A percentile compares a stretch with the other conserved stretches of the same genome.
Conservation (phyloP, 1,140 invertebrate species). For the Lepidotrigona ventralis region DNA sequence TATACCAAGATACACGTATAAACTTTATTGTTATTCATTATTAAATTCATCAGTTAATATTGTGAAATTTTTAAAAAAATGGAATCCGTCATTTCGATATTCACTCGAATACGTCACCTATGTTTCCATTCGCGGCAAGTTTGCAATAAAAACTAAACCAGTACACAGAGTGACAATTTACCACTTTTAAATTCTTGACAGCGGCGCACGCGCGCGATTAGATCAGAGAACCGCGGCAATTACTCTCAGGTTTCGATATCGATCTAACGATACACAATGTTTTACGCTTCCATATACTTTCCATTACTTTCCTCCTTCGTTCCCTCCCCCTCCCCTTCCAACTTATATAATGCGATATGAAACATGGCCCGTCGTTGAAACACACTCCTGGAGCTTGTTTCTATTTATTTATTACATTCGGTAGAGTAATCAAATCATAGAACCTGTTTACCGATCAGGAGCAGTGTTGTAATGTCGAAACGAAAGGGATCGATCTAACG, state of each 20-base stretch:
- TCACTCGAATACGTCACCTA: not conserved
- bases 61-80: too few relatives aligned
- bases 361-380: conserved; percentile 6
- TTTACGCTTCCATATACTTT: conserved; percentile 30
- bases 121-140: not conserved
- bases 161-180: not conserved
- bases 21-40: not conserved
- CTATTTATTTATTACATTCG: conserved; percentile 36
- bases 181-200: too few relatives aligned
- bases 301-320: not conserved
- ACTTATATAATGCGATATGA: conserved; percentile 29
- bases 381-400: not conserved
- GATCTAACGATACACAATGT: conserved; percentile 42
- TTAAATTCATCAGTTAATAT: not conserved
- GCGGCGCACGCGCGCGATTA: not conserved
- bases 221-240: conserved; percentile 4
- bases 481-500: conserved; percentile 51
- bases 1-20: not conserved
- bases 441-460: conserved; percentile 25
- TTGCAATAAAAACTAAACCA: not conserved
- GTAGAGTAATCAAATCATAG: conserved; percentile 30
- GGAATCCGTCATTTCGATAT: not conserved
- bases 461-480: conserved; percentile 19
- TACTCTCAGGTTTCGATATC: conserved; percentile 1
- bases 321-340: too few relatives aligned